Evolutionary conservation across 2,797 vertebrate genomes (phyloP), one percentile per base, ranked within the genome.

Genomic region (Sebastes diaconus): DNA sequence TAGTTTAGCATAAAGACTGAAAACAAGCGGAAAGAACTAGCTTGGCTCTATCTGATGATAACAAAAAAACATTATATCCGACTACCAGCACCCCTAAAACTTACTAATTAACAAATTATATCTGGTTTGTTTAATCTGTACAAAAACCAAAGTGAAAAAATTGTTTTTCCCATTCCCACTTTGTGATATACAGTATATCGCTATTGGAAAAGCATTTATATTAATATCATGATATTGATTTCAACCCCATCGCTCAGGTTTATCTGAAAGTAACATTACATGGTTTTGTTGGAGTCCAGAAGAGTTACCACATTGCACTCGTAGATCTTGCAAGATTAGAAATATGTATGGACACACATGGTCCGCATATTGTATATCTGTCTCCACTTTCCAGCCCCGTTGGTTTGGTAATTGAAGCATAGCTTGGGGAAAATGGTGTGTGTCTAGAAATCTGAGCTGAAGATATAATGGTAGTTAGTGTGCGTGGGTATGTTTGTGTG

Each of bases 401-500:
- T 82, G 83, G 67, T 84, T 73, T 75, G 32, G 77, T 81, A 87
- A 85, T 73, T 85, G 81, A 82, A 85, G 79, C 75, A 60, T 54
- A 42, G 69, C 79, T 84, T 67, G 36, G 68, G 66, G 76, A 73
- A 58, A 80, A 32, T 9, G 29, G 64, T 79, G 50, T 65, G 81
- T 32, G 70, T 82, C 57, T 67, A 55, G 76, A 83, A 81, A 82
- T 77, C n/a, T 63, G 65, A 87, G 69, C 25, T 16, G 57, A 88
- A 65, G 83, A 80, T 84, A 81, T 88, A 78, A 83, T 74, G 75
- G 85, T 84, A 83, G 70, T 85, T 76, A 73, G 69, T 70, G 74
- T 84, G 87, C 20, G 63, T 83, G 76, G 76, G 79, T 77, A 74
- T 79, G 83, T 89, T 80, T 86, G 75, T 84, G 89, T 86, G 81